Conservation (phyloP, 2,888 invertebrate species). For the Tipula unca region DNA sequence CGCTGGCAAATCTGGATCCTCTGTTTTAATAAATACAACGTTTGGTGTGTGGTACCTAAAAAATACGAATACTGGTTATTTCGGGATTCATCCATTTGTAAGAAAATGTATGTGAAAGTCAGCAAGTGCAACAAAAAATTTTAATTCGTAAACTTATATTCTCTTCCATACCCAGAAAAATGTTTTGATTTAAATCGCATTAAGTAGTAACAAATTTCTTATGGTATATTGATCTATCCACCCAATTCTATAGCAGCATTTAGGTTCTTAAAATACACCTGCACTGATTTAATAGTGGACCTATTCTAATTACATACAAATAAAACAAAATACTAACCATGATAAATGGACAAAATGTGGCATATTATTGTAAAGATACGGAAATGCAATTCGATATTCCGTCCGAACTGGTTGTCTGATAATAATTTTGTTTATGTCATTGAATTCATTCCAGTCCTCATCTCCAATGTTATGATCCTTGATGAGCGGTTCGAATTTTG, state of each 20-base stretch:
- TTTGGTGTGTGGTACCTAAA: slow-evolving; percentile 97
- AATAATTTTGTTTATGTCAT: slow-evolving; percentile 99
- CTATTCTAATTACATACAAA: not conserved
- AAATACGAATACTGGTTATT: slow-evolving; percentile 25
- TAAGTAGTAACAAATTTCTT: slow-evolving; percentile 46
- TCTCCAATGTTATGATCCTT: slow-evolving; percentile 97
- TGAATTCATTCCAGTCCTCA: slow-evolving; percentile 99
- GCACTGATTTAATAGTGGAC: not conserved
- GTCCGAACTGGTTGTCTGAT: slow-evolving; percentile 97
- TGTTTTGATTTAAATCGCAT: slow-evolving; percentile 41
- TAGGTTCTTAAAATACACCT: not conserved
- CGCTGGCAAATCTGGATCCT: slow-evolving; percentile 98
- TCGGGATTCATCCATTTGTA: not conserved
- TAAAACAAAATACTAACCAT: slow-evolving; percentile 65
- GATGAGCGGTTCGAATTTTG: slow-evolving; percentile 98
- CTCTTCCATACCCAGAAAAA: slow-evolving; percentile 9
- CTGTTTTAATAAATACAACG: slow-evolving; percentile 99
- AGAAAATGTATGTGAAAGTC: slow-evolving; percentile 46
- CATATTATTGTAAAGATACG: slow-evolving; percentile 97
- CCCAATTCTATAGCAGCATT: slow-evolving; percentile 25
- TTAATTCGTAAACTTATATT: not conserved
- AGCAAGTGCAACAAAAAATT: slow-evolving; percentile 44
- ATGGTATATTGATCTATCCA: slow-evolving; percentile 32
- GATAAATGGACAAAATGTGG: slow-evolving; percentile 97
- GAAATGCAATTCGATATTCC: slow-evolving; percentile 98